Evolutionary conservation across 2,888 invertebrate genomes (phyloP), one percentile per base, ranked within the genome.

Genomic region (Scaptomyza parva): DNA sequence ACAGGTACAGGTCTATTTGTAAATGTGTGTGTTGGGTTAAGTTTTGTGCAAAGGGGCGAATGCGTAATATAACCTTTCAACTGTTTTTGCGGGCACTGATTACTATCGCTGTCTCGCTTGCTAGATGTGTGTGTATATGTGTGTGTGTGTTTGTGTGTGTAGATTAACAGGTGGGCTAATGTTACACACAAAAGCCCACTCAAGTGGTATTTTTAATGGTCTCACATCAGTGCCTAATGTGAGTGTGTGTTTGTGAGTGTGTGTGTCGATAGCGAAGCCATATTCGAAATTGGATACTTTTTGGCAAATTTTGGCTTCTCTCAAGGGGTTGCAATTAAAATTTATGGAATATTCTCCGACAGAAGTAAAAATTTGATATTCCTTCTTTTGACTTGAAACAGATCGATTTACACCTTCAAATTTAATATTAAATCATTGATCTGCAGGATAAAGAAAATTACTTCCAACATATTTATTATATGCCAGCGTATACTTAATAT

Each of bases 1-100:
- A n/a, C n/a, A n/a, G n/a, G n/a, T n/a, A n/a, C n/a, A n/a, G n/a
- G 30, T 26, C 39, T 30, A 54, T 41, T 55, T 39, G 57, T 35
- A 59, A 66, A 81, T 64, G 63, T 52, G 64, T n/a, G n/a, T n/a
- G 44, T 55, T n/a, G 51, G 59, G 52, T 64, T 71, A 59, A 67
- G 52, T 59, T 60, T 54, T 35, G 26, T 51, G n/a, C 37, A 57
- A 39, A 7, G 17, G 45, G 45, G 52, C 83, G 86, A 72, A 78
- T 82, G 57, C 67, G 83, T 70, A 86, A 72, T 68, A 20, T 24
- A 50, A 58, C 65, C 75, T 84, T 69, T 76, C 64, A 59, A 67
- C 63, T 69, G 60, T 54, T 68, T 68, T 51, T 57, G 54, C 24
- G 24, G 40, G 5, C 28, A 59, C 59, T 45, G 48, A 60, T 61